Evolutionary conservation across 2,113 vertebrate genomes (phyloP).

Genomic region (Pygoscelis adeliae): DNA sequence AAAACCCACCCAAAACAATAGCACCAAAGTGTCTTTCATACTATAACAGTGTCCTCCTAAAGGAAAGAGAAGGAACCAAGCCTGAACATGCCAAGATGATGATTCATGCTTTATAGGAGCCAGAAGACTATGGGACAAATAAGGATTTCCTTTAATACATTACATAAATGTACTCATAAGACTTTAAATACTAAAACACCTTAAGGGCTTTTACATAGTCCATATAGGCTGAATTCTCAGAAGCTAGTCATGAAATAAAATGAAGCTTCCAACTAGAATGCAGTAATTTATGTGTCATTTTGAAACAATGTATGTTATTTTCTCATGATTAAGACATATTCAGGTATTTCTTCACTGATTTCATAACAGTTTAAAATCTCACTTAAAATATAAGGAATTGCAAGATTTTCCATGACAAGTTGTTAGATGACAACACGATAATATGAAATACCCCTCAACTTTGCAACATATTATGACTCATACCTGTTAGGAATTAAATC

Average conservation of each 20-base stretch:
- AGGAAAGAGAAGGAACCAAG: not conserved
- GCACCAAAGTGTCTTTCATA: not conserved
- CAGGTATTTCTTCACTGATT: not conserved
- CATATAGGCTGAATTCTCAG: not conserved
- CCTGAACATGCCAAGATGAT: not conserved
- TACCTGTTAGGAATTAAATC: not conserved
- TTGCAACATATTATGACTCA: not conserved
- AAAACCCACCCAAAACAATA: not conserved
- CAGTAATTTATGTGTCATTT: not conserved
- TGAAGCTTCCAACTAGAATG: not conserved
- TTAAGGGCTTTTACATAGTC: not conserved
- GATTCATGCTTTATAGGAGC: not conserved
- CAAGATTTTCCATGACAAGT: not conserved
- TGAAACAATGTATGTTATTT: not conserved
- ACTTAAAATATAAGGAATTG: not conserved
- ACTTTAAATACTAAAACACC: not conserved
- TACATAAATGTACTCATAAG: not conserved
- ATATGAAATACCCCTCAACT: not conserved
- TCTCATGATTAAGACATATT: not conserved
- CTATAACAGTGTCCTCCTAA: fast-evolving
- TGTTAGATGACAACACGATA: not conserved
- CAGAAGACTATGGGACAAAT: not conserved
- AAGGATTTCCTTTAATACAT: not conserved
- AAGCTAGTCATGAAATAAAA: not conserved
- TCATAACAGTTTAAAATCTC: not conserved